Conservation (phyloP, 92 coral and sea anemone species). For the Palythoa grandiflora region DNA sequence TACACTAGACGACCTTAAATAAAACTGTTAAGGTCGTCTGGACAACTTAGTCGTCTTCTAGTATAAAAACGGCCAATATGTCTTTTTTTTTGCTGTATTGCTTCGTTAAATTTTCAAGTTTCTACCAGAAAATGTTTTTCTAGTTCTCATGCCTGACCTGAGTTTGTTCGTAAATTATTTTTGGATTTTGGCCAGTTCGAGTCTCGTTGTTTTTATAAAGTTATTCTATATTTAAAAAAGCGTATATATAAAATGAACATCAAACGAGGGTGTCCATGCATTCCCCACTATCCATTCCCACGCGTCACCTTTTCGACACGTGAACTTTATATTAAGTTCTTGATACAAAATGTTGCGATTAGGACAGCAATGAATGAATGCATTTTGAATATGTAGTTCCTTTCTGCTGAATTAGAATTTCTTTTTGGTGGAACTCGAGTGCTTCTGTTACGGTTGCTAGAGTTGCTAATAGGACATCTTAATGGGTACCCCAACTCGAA, state of each 20-base stretch:
- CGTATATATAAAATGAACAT: neutral
- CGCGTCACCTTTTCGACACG: neutral
- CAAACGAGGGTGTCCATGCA: neutral
- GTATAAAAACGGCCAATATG: too few relatives aligned
- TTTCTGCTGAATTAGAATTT: conserved; percentile 4
- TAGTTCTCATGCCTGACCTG: too few relatives aligned
- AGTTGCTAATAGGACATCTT: conserved; percentile 58
- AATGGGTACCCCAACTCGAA: conserved; percentile 65
- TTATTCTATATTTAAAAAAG: too few relatives aligned
- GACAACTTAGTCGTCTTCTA: too few relatives aligned
- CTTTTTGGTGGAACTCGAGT: conserved; percentile 19
- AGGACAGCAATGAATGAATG: neutral
- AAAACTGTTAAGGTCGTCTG: too few relatives aligned
- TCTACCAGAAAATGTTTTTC: too few relatives aligned
- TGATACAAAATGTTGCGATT: neutral
- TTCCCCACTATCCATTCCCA: neutral
- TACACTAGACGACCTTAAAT: too few relatives aligned
- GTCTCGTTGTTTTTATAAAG: too few relatives aligned
- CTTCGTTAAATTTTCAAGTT: too few relatives aligned
- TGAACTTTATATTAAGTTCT: neutral
- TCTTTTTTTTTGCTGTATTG: too few relatives aligned
- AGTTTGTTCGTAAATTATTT: too few relatives aligned
- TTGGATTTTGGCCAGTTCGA: too few relatives aligned
- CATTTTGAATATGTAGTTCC: neutral
- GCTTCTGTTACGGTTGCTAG: neutral